Conservation (phyloP, 2,888 invertebrate species). For the Himalopsyche anomala region DNA sequence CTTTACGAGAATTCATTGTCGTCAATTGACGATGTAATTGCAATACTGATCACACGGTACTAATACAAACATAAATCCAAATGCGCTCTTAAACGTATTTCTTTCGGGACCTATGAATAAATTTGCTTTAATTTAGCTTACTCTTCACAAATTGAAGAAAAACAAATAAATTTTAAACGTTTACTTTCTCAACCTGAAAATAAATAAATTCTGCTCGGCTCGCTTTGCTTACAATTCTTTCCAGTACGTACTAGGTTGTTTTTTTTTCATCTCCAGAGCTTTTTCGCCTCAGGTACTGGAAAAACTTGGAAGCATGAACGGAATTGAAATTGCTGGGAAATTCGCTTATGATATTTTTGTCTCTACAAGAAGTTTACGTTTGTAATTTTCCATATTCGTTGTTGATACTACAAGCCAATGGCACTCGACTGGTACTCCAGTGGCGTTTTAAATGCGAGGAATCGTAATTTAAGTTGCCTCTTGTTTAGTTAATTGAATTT, state of each 20-base stretch:
- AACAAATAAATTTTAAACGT: too few relatives aligned
- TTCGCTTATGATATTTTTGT: not conserved
- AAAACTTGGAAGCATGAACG: not conserved
- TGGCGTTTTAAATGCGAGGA: too few relatives aligned
- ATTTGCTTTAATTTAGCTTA: too few relatives aligned
- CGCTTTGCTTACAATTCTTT: not conserved
- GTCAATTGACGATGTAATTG: too few relatives aligned
- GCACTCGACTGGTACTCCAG: not conserved
- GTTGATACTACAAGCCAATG: not conserved
- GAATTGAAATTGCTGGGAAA: conserved; percentile 3
- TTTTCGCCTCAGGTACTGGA: conserved; percentile 3
- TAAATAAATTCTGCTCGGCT: not conserved
- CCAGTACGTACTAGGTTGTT: not conserved
- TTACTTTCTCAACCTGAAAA: not conserved
- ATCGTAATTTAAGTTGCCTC: too few relatives aligned
- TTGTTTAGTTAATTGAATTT: too few relatives aligned
- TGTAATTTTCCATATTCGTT: conserved; percentile 9
- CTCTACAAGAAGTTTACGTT: not conserved
- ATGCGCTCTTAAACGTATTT: too few relatives aligned
- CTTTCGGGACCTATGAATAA: too few relatives aligned
- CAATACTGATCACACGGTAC: too few relatives aligned
- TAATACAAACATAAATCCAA: too few relatives aligned
- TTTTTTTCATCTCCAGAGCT: not conserved
- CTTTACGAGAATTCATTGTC: too few relatives aligned
- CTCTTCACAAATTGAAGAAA: too few relatives aligned